These are phyloP conservation scores for Lottia gigantea DNA, from an alignment of 2,888 invertebrate genomes.

Conservation along the genomic window DNA sequence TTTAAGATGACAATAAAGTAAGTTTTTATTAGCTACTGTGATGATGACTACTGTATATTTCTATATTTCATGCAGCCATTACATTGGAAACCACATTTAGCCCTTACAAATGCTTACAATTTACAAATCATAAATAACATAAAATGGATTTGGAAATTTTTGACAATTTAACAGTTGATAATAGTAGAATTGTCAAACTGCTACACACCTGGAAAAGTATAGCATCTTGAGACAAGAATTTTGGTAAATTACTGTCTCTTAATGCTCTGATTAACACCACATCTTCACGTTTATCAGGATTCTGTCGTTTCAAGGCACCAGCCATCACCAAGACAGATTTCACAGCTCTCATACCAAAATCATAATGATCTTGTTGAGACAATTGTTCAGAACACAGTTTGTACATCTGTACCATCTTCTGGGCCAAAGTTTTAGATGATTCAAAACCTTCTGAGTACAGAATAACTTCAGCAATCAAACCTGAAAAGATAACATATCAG, in stretches of 20 bases:
- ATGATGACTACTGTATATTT: too few relatives aligned
- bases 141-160: too few relatives aligned
- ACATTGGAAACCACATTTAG: too few relatives aligned
- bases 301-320: constrained; percentile 85
- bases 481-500: constrained; percentile 30
- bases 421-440: constrained; percentile 85
- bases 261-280: constrained; percentile 82
- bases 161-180: too few relatives aligned
- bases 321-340: constrained; percentile 87
- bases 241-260: constrained; percentile 89
- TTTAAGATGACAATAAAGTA: too few relatives aligned
- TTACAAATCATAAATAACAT: too few relatives aligned
- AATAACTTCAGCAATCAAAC: constrained; percentile 84
- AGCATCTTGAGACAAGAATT: constrained; percentile 87
- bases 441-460: constrained; percentile 94
- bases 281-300: constrained; percentile 86
- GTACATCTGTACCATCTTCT: constrained; percentile 94
- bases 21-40: too few relatives aligned
- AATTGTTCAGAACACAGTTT: constrained; percentile 90
- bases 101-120: too few relatives aligned
- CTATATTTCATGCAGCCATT: too few relatives aligned
- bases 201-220: constrained; percentile 78
- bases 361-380: constrained; percentile 90
- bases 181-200: too few relatives aligned
- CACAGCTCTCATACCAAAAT: constrained; percentile 80